Evolutionary conservation across 2,797 vertebrate genomes (phyloP).

Genomic region (Pygocentrus nattereri): DNA sequence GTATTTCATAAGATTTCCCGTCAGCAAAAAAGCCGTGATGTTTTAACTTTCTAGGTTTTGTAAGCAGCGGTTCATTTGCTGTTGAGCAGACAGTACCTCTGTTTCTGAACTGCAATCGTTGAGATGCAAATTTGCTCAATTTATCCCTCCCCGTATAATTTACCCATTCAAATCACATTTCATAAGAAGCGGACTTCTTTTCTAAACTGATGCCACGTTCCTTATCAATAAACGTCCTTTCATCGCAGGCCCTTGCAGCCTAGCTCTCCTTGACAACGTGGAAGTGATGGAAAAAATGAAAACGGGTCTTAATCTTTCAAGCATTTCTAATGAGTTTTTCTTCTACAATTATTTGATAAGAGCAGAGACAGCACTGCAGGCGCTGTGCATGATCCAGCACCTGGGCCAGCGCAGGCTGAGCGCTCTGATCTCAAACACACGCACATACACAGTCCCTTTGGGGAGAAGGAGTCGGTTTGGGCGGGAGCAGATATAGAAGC

Average conservation of each 20-base stretch:
- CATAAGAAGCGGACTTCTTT: constrained; percentile 66
- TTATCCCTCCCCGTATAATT: constrained; percentile 40
- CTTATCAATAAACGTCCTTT: constrained; percentile 76
- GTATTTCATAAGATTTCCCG: not conserved
- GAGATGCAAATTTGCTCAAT: constrained; percentile 32
- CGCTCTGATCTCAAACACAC: constrained; percentile 73
- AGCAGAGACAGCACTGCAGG: constrained; percentile 80
- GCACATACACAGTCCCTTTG: constrained; percentile 49
- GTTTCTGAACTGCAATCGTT: not conserved
- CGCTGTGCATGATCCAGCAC: constrained; percentile 78
- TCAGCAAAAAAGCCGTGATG: not conserved
- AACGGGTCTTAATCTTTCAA: constrained; percentile 80
- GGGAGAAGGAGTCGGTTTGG: constrained; percentile 66
- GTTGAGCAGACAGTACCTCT: not conserved
- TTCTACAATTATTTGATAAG: constrained; percentile 88
- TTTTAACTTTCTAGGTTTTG: not conserved
- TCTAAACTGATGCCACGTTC: constrained; percentile 69
- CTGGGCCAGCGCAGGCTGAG: constrained; percentile 74
- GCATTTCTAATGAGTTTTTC: constrained; percentile 90
- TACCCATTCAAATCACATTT: constrained; percentile 64
- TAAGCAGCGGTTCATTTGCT: not conserved
- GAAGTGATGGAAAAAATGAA: constrained; percentile 76
- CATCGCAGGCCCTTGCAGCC: constrained; percentile 70
- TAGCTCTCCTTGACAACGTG: constrained; percentile 66
- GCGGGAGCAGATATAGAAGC: constrained; percentile 63